phyloP scores from a whole-genome alignment of 2,113 vertebrate genomes.

The Cavia porcellus region DNA sequence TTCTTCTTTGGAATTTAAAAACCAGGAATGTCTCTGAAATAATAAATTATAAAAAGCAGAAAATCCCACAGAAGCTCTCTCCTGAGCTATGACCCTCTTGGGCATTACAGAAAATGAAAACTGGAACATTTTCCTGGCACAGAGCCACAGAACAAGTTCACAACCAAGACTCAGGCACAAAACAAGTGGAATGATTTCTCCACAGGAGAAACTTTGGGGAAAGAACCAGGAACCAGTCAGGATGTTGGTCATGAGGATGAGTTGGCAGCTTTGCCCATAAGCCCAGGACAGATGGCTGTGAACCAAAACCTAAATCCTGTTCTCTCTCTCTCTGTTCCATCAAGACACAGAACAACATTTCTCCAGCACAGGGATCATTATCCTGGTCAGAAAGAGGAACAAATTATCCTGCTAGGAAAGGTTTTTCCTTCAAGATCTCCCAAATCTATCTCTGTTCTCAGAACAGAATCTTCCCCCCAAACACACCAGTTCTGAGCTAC shows the following conservation, averaged over 20 bases:
- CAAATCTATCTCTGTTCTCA: neutral
- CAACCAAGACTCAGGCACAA: neutral
- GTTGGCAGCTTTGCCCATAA: neutral
- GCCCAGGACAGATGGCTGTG: neutral
- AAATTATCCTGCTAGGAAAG: neutral
- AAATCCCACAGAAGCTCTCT: neutral
- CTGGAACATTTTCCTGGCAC: slow-evolving; percentile 42
- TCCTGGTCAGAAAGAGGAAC: neutral
- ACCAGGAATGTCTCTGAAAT: slow-evolving; percentile 59
- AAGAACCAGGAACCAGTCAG: neutral
- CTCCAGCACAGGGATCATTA: neutral
- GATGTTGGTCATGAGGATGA: neutral
- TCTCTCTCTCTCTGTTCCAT: neutral
- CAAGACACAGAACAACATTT: neutral
- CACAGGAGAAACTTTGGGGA: neutral
- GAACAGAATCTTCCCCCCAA: neutral
- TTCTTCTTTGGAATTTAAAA: slow-evolving; percentile 52
- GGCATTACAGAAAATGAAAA: slow-evolving; percentile 21
- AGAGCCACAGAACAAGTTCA: neutral
- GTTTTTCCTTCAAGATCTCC: neutral
- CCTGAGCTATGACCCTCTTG: slow-evolving; percentile 17
- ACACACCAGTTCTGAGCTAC: neutral
- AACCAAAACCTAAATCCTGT: neutral
- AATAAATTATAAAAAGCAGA: slow-evolving; percentile 57
- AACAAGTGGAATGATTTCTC: neutral